phyloP scores from a whole-genome alignment of 53 echinoderm and acorn worm species.

The Echinometra lucunter region DNA sequence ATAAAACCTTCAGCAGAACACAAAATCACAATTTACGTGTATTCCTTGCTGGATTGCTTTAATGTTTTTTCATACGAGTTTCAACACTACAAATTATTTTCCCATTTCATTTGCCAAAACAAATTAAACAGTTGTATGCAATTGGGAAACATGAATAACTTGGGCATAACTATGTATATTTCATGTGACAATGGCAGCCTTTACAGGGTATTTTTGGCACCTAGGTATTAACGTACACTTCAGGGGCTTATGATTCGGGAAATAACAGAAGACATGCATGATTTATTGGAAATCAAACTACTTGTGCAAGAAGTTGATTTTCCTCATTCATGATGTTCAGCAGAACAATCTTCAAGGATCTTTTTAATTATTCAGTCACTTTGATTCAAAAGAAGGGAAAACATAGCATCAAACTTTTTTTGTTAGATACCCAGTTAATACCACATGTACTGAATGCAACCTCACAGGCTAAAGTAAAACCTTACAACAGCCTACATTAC shows the following conservation, averaged over 20 bases:
- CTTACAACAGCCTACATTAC: neutral
- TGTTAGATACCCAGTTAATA: too few relatives aligned
- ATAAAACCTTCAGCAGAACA: slow-evolving; percentile 18
- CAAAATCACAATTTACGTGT: neutral
- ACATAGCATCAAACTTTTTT: neutral
- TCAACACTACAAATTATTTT: neutral
- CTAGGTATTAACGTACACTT: neutral
- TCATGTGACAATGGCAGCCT: neutral
- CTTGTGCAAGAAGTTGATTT: neutral
- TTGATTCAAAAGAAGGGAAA: neutral
- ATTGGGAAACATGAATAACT: neutral
- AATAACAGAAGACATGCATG: neutral
- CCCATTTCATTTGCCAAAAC: neutral
- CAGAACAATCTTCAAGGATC: neutral
- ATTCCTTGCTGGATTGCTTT: neutral
- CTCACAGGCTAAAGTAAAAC: neutral
- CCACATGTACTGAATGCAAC: neutral
- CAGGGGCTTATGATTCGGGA: neutral
- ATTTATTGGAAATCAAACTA: neutral
- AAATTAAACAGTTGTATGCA: neutral
- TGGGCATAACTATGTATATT: neutral
- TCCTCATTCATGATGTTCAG: neutral
- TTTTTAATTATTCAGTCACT: neutral
- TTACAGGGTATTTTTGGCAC: neutral
- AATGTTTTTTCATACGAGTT: neutral